Evolutionary conservation across 2,113 vertebrate species (phyloP).

Genomic region (Pionites leucogaster): DNA sequence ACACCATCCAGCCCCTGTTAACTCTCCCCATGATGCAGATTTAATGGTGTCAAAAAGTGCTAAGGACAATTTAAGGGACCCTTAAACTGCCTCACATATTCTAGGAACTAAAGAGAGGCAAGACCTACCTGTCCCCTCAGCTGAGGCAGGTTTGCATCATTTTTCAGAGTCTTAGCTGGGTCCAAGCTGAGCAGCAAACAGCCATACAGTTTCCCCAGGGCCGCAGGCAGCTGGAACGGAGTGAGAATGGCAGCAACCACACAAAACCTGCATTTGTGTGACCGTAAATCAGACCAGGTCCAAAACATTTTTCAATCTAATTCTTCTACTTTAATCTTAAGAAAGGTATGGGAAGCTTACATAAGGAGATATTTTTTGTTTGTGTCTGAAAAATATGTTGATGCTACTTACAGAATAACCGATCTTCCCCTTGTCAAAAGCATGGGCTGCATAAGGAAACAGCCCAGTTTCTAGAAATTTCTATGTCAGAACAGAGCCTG

Average conservation of each 20-base stretch:
- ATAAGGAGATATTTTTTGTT: too few relatives aligned
- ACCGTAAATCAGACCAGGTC: background rate
- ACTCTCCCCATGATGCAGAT: background rate
- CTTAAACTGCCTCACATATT: background rate
- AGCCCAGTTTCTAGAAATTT: background rate
- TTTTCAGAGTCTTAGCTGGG: background rate
- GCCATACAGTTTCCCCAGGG: accelerated
- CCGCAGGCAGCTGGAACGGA: background rate
- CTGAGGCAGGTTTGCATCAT: background rate
- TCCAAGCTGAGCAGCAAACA: background rate
- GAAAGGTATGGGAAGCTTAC: background rate
- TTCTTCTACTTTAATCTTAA: background rate
- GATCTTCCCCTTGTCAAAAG: background rate
- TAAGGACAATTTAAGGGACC: background rate
- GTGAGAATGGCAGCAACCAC: background rate
- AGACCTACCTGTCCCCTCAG: background rate
- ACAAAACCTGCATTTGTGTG: background rate
- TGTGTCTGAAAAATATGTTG: accelerated
- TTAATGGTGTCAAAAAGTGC: background rate
- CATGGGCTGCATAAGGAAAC: background rate
- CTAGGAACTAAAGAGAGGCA: background rate
- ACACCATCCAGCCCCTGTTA: background rate
- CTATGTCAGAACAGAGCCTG: background rate
- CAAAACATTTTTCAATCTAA: background rate
- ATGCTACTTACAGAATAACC: background rate